Evolutionary conservation across 2,888 invertebrate species (phyloP).

Genomic region (Plusia festucae): DNA sequence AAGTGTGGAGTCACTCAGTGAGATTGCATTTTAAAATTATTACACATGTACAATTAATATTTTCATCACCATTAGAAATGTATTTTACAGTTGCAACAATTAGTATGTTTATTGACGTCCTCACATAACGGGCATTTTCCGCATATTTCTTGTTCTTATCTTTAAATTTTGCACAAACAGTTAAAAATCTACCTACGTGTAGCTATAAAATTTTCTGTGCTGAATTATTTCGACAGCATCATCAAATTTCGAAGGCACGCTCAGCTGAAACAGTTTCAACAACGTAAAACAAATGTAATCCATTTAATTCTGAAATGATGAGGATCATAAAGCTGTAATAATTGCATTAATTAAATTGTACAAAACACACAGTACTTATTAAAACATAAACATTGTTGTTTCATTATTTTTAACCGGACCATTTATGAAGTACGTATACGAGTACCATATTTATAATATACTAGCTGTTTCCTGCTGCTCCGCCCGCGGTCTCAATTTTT

Average conservation of each 20-base stretch:
- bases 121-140: background rate
- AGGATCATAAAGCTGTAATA: conserved; percentile 34
- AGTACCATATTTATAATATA: too few relatives aligned
- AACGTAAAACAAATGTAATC: conserved; percentile 24
- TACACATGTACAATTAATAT: too few relatives aligned
- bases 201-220: background rate
- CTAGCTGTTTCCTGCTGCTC: too few relatives aligned
- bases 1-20: background rate
- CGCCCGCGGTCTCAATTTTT: too few relatives aligned
- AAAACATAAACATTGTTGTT: background rate
- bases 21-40: background rate
- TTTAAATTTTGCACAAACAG: background rate
- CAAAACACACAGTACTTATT: background rate
- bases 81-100: background rate
- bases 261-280: conserved; percentile 37
- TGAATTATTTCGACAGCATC: background rate
- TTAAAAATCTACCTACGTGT: background rate
- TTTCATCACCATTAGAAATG: background rate
- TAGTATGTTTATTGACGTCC: background rate
- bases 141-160: background rate
- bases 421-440: too few relatives aligned
- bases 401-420: too few relatives aligned
- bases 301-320: conserved; percentile 22
- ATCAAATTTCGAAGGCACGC: background rate
- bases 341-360: background rate